These are phyloP conservation scores for Galagoides demidoff DNA, from an alignment of 2,797 vertebrate genomes.

Conservation along the genomic window DNA sequence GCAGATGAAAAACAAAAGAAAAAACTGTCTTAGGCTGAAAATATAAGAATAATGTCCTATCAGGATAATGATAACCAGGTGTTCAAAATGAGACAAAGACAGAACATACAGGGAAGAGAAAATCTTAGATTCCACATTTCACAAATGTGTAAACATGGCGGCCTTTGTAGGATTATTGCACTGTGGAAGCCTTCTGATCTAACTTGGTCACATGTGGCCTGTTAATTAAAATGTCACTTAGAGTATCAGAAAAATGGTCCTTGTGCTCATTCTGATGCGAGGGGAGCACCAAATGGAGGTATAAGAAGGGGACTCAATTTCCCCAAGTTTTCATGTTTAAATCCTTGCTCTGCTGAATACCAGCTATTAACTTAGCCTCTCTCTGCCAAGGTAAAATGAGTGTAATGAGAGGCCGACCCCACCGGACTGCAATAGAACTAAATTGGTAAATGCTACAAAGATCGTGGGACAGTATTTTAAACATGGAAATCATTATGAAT, in stretches of 20 bases:
- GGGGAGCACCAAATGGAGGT: background rate
- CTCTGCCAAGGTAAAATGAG: background rate
- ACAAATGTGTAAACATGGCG: background rate
- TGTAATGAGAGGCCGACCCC: background rate
- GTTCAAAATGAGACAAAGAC: background rate
- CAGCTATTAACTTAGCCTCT: background rate
- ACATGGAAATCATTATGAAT: background rate
- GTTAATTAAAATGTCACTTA: slow-evolving; percentile 37
- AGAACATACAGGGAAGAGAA: background rate
- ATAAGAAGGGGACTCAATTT: background rate
- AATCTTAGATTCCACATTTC: background rate
- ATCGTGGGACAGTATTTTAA: background rate
- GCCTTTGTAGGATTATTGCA: background rate
- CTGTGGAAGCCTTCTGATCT: background rate
- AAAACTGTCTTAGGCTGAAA: background rate
- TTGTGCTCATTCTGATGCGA: background rate
- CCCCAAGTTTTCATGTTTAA: background rate
- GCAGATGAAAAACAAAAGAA: slow-evolving; percentile 37
- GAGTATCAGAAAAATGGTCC: background rate
- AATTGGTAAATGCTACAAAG: background rate
- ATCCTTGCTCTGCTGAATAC: background rate
- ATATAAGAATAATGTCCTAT: background rate
- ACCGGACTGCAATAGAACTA: background rate
- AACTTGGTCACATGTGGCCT: background rate
- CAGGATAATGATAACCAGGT: background rate